A percentile compares a stretch with the other conserved stretches of the same genome.
These are phyloP conservation scores for Polypterus senegalus DNA, from an alignment of 2,113 vertebrate genomes.

Conservation along the genomic window DNA sequence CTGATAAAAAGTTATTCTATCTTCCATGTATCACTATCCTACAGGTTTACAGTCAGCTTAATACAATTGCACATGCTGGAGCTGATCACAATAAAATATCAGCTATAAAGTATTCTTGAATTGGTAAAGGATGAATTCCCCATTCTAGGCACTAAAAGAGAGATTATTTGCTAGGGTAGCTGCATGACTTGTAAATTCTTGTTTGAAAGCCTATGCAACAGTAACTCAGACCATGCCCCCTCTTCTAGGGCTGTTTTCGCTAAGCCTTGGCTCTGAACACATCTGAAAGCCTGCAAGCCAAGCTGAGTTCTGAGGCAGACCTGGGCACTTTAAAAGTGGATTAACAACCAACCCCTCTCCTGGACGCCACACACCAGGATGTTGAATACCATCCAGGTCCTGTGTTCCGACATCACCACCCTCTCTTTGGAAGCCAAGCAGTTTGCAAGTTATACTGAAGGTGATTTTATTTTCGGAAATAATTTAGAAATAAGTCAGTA, in stretches of 20 bases:
- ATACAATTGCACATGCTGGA: too few relatives aligned
- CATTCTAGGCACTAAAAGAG: too few relatives aligned
- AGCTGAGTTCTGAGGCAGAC: conserved; percentile 40
- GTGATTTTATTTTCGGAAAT: conserved; percentile 26
- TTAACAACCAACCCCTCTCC: conserved; percentile 33
- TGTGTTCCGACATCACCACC: conserved; percentile 60
- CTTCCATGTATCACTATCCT: too few relatives aligned
- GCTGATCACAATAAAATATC: too few relatives aligned
- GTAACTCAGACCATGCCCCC: conserved; percentile 25
- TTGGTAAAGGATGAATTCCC: too few relatives aligned
- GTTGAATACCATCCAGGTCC: conserved; percentile 61
- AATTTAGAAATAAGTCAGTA: neutral
- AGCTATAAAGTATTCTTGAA: too few relatives aligned
- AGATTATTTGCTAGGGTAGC: neutral
- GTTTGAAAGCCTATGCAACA: conserved; percentile 10
- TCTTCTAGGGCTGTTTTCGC: conserved; percentile 58
- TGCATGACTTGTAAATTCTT: conserved; percentile 1
- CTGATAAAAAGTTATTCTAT: too few relatives aligned
- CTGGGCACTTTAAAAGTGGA: conserved; percentile 21
- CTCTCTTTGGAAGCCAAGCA: conserved; percentile 59
- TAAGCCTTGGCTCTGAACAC: conserved; percentile 21
- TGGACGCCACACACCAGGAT: conserved; percentile 56
- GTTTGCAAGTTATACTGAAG: conserved; percentile 61
- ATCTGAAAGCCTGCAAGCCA: conserved; percentile 40
- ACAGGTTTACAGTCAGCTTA: too few relatives aligned